Base-by-base conservation (phyloP, 64 coral and sea anemone genomes). In the Exaiptasia diaphana region DNA sequence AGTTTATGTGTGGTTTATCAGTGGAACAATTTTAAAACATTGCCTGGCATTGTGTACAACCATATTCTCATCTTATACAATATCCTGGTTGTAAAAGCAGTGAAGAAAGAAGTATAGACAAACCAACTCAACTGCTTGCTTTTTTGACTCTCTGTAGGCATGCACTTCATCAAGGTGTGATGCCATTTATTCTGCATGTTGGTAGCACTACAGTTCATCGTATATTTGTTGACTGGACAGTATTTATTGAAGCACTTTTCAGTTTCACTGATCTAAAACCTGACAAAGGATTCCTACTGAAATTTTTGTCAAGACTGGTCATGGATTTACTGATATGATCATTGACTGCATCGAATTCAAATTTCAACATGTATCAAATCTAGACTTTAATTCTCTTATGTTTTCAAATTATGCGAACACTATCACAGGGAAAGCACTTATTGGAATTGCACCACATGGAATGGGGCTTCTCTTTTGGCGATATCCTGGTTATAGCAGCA, bases 331-430 rank as follows among this genome's bases (percentile, higher is more conserved):
- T n/a, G 75, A 77, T 38, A 30, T 56, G 25, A 54, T 89, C 23
- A 33, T 71, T 0, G 78, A 82, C 35, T 90, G 68, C 22, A 76
- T 70, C 25, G 44, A 82, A 55, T 82, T 90, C 31, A 90, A 90
- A 37, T 53, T 82, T 18, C 78, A 82, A 52, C 22, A 50, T 42
- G 53, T 64, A 29, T 82, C 77, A 20, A 64, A 82, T 39, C 64
- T 71, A 52, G 78, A 90, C 34, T 32, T 68, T 1, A 81, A 75
- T 31, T 75, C 53, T 13, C 41, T 82, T 26, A 76, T 60, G 52
- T 82, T 90, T 73, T 89, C 68, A 21, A 53, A 78, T 20, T 89
- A 89, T 28, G 81, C 73, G 38, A 89, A 81, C 50, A 82, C 68
- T 59, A 59, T 43, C 15, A 90, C 87, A 64, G 68, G 48, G 23